Percentiles rank a stretch among this genome's conserved stretches.
phyloP scores from a whole-genome alignment of 2,113 vertebrate species.

The Oreotrochilus melanogaster region DNA sequence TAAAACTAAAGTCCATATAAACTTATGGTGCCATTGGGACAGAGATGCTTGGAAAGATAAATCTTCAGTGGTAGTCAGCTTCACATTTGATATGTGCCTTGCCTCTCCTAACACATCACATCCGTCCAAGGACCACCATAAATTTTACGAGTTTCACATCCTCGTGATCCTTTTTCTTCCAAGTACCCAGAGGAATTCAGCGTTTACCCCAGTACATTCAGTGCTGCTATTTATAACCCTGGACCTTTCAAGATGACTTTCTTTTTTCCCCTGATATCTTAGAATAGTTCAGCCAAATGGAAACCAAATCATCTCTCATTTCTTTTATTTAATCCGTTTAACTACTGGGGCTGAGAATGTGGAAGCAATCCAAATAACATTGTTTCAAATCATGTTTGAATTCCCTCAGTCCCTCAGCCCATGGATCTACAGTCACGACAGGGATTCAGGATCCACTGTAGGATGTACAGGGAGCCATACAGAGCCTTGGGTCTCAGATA shows the following conservation, averaged over 20 bases:
- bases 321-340: background rate
- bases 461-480: background rate
- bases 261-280: background rate
- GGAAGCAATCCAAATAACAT: constrained; percentile 11
- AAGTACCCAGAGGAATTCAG: constrained; percentile 1
- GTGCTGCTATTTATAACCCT: constrained; percentile 22
- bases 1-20: constrained; percentile 3
- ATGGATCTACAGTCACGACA: background rate
- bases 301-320: constrained; percentile 23
- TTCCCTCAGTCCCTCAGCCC: accelerated
- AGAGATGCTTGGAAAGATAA: background rate
- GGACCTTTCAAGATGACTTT: background rate
- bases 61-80: background rate
- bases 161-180: constrained; percentile 27
- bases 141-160: constrained; percentile 21
- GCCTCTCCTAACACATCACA: background rate
- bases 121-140: background rate
- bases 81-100: constrained; percentile 17
- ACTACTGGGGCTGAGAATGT: background rate
- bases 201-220: background rate
- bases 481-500: background rate
- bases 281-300: background rate
- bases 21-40: background rate
- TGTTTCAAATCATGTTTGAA: background rate
- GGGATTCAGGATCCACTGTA: background rate